These are phyloP conservation scores for Lasioglossum oenotherae DNA, from an alignment of 2,888 invertebrate genomes.

Conservation along the genomic window DNA sequence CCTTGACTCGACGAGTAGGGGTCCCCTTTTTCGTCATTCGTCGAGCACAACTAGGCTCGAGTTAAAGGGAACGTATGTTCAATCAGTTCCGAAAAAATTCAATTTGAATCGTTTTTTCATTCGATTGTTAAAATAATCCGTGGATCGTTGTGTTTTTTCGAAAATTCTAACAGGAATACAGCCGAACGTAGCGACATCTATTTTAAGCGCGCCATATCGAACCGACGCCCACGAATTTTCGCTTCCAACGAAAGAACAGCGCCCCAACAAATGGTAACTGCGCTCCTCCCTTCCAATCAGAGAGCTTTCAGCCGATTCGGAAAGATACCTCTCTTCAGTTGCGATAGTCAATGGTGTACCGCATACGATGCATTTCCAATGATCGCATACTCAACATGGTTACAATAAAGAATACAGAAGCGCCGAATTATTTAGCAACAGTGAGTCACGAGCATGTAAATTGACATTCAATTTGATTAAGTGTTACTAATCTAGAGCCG, in stretches of 20 bases:
- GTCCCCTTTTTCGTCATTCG: conserved; percentile 65
- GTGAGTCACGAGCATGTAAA: neutral
- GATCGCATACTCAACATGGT: neutral
- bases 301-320: neutral
- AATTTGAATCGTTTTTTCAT: conserved; percentile 27
- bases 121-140: conserved; percentile 66
- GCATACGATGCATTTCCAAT: neutral
- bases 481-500: neutral
- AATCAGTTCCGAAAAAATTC: conserved; percentile 48
- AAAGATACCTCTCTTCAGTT: neutral
- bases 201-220: conserved; percentile 50
- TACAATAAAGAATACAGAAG: neutral
- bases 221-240: conserved; percentile 47
- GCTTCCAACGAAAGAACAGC: conserved; percentile 29
- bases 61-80: neutral
- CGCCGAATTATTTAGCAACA: neutral
- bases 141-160: conserved; percentile 1
- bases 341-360: neutral
- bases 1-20: conserved; percentile 85
- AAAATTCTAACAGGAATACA: conserved; percentile 23
- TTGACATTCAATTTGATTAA: neutral
- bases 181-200: conserved; percentile 57
- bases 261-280: neutral
- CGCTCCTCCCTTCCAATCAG: neutral
- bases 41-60: conserved; percentile 25